Evolutionary conservation across 1,140 invertebrate genomes (phyloP).

Genomic region (Drosophila kanapiae): DNA sequence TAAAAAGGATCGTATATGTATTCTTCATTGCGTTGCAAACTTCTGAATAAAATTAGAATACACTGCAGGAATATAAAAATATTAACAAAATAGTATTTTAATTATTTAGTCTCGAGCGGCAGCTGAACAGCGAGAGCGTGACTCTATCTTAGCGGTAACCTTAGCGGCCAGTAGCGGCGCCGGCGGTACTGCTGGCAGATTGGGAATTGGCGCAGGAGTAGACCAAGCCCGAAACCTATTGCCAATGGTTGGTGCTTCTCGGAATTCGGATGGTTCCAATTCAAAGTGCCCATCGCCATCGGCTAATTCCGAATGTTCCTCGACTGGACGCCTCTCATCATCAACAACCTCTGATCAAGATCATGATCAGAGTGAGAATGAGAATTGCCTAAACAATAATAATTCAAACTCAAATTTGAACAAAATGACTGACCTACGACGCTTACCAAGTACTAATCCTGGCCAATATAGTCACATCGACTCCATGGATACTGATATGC

Average conservation of each 20-base stretch:
- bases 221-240: constrained; percentile 84
- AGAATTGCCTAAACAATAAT: constrained; percentile 77
- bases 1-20: too few relatives aligned
- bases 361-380: constrained; percentile 85
- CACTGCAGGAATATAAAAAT: too few relatives aligned
- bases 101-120: constrained; percentile 90
- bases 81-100: not conserved
- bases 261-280: constrained; percentile 83
- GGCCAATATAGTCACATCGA: constrained; percentile 86
- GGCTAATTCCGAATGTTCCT: constrained; percentile 93
- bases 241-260: constrained; percentile 54
- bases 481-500: constrained; percentile 88
- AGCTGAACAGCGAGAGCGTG: constrained; percentile 94
- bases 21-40: too few relatives aligned
- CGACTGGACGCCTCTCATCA: constrained; percentile 91
- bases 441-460: constrained; percentile 85
- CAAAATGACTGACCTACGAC: constrained; percentile 65
- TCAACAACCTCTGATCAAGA: constrained; percentile 90
- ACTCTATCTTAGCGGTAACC: constrained; percentile 90
- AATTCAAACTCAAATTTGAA: constrained; percentile 46
- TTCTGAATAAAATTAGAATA: too few relatives aligned
- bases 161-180: constrained; percentile 87
- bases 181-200: constrained; percentile 5
- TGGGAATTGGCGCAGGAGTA: constrained; percentile 10
- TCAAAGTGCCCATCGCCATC: constrained; percentile 92